These are phyloP conservation scores for Bos indicus DNA, from an alignment of 2,113 vertebrate species.

Conservation along the genomic window DNA sequence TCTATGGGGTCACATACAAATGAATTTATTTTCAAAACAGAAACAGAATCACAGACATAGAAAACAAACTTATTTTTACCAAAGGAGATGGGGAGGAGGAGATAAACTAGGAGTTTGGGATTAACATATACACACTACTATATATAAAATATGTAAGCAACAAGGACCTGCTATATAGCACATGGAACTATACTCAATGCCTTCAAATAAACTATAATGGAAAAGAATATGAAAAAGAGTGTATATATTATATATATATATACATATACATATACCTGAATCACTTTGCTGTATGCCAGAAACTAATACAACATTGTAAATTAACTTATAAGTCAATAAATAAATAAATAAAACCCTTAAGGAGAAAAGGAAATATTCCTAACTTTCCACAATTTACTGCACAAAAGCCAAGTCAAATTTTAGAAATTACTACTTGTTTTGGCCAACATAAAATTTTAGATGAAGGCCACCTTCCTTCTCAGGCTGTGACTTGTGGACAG, in stretches of 20 bases:
- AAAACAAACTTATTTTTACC: background rate
- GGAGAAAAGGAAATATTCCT: background rate
- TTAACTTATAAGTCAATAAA: background rate
- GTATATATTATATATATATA: background rate
- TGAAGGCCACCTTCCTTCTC: background rate
- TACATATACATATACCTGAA: background rate
- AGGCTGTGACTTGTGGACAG: background rate
- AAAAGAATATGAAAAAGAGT: background rate
- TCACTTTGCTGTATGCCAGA: background rate
- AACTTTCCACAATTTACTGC: background rate
- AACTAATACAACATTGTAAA: background rate
- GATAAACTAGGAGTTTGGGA: background rate
- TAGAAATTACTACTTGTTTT: background rate
- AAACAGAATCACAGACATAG: background rate
- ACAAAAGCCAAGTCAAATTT: background rate
- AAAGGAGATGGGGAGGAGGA: background rate
- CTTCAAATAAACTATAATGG: background rate
- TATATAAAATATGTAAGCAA: background rate
- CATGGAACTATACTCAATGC: background rate
- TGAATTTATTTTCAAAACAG: background rate
- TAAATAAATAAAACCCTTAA: background rate
- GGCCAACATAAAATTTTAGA: background rate
- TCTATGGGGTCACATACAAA: background rate
- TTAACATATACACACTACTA: background rate
- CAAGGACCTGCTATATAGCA: background rate